Conservation (phyloP, 2,888 invertebrate genomes). For the Gastrophysa polygoni region DNA sequence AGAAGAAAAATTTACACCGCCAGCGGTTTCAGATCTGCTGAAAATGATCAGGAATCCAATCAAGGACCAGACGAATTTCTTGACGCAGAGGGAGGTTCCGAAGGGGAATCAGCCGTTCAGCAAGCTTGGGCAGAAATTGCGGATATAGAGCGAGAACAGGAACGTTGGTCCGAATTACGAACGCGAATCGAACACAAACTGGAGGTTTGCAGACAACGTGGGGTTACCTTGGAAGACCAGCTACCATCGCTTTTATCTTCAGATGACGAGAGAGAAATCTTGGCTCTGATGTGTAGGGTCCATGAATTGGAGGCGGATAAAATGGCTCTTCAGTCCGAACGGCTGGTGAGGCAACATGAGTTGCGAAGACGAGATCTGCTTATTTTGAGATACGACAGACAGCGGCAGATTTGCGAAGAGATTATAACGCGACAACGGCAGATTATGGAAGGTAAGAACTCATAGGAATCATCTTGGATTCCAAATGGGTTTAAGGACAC, state of each 20-base stretch:
- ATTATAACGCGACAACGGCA: constrained; percentile 88
- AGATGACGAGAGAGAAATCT: constrained; percentile 88
- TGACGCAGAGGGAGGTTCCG: constrained; percentile 55
- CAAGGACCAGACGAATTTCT: constrained; percentile 47
- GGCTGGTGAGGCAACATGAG: constrained; percentile 85
- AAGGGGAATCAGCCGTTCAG: constrained; percentile 73
- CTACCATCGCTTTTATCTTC: constrained; percentile 83
- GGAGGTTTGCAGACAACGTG: constrained; percentile 77
- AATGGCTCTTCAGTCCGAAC: constrained; percentile 86
- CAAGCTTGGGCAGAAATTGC: constrained; percentile 85
- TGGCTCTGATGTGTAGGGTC: constrained; percentile 86
- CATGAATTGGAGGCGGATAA: constrained; percentile 95
- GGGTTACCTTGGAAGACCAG: constrained; percentile 84
- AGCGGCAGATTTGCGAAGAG: constrained; percentile 86
- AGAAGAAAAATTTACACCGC: constrained; percentile 47
- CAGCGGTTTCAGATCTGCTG: constrained; percentile 54
- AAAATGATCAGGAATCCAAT: constrained; percentile 53
- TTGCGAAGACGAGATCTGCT: constrained; percentile 83
- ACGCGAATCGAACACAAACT: constrained; percentile 81
- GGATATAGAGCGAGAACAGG: constrained; percentile 85
- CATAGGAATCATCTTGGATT: too few relatives aligned
- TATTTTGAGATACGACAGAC: constrained; percentile 81
- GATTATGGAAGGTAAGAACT: constrained; percentile 76
- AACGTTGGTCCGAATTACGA: constrained; percentile 77
- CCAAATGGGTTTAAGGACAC: too few relatives aligned